Base-by-base conservation (phyloP, 2,888 invertebrate genomes). In the Agrotis exclamationis region DNA sequence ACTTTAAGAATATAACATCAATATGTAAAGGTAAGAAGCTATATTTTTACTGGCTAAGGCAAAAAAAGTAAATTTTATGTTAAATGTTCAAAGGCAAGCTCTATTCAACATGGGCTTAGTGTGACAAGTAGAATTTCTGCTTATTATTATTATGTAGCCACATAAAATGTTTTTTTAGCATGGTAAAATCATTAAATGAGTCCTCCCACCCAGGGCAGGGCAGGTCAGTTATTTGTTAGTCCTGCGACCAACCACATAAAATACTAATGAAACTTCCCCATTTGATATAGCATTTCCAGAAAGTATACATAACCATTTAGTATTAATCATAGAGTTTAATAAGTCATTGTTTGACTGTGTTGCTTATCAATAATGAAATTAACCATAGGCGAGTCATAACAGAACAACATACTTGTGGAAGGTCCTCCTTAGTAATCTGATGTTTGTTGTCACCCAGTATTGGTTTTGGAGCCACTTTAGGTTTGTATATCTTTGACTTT, bases 341-440 rank as follows among this genome's bases (percentile, higher is more conserved):
- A 7, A 28, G 14, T 33, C 4, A 1, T 11, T 22, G 11, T 44
- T 57, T n/a, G 11, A 20, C 3, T 2, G 6, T 33, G 16, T 44
- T 51, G 7, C 24, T 24, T 20, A 50, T 33, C 14, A 69, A 3
- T 50, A 22, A 16, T 33, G 11, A 64, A 24, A 39, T 39, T 45
- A 20, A 57, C 18, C 22, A 22, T 33, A 16, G 7, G n/a, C 11
- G 16, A 13, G 47, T n/a, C 2, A 4, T 16, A 45, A 28, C 33
- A 63, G 50, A 59, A 58, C 33, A 66, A 59, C 62, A 50, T 92
- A 97, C 97, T 95, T 97, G 97, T 71, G 97, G 97, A 63, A 97
- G 91, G 91, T 97, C 97, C 80, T 97, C 97, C 86, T 97, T 97
- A 18, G 97, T 97, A 65, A 97, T 96, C 78, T 96, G 95, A 76